These are phyloP conservation scores for Hippocampus guttulatus DNA, from an alignment of 2,113 vertebrate species.

Conservation along the genomic window DNA sequence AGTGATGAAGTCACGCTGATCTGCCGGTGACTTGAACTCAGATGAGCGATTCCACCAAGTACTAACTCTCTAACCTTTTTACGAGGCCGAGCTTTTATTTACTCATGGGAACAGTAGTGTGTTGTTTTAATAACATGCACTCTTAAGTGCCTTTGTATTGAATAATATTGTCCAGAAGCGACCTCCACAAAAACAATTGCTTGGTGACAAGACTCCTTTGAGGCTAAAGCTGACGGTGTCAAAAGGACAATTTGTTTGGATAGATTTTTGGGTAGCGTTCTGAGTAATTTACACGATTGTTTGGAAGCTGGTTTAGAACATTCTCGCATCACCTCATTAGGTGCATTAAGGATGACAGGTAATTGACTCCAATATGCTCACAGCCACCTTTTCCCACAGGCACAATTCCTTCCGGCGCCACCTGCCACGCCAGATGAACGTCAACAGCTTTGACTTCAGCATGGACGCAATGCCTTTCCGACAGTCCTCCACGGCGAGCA, in stretches of 20 bases:
- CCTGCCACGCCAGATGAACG: slow-evolving; percentile 93
- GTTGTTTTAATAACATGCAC: background rate
- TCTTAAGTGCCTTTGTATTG: background rate
- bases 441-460: slow-evolving; percentile 90
- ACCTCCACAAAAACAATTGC: no score
- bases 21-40: slow-evolving; percentile 41
- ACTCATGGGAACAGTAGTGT: background rate
- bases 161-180: background rate
- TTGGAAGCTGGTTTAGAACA: slow-evolving; percentile 4
- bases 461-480: slow-evolving; percentile 84
- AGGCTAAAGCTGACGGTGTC: background rate
- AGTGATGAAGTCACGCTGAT: slow-evolving; percentile 38
- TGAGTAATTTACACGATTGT: background rate
- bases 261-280: background rate
- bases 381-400: slow-evolving; percentile 66
- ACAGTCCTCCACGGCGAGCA: slow-evolving; percentile 86
- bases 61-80: background rate
- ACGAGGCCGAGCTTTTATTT: background rate
- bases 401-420: slow-evolving; percentile 97
- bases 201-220: background rate
- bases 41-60: slow-evolving; percentile 20
- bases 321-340: slow-evolving; percentile 14
- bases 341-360: no score
- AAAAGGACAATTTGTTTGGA: no score
- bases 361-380: background rate